Percentiles rank a stretch among this genome's conserved stretches.
These are phyloP conservation scores for Conomelus anceps DNA, from an alignment of 2,888 invertebrate genomes.

Conservation along the genomic window DNA sequence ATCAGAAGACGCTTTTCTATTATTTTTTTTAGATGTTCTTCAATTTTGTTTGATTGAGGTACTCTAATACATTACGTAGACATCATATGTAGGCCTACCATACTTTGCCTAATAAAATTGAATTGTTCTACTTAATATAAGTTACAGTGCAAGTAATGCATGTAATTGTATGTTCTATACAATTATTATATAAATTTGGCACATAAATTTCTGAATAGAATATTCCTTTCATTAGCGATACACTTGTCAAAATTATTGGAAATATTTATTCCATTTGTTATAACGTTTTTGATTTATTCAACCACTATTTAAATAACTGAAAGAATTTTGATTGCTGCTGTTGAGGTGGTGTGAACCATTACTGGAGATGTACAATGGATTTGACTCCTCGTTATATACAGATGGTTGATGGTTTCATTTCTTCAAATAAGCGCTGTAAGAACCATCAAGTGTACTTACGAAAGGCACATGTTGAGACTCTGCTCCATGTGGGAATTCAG, in stretches of 20 bases:
- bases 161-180: background rate
- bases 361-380: background rate
- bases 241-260: background rate
- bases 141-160: background rate
- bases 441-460: constrained; percentile 22
- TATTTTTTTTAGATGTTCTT: background rate
- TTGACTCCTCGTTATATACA: constrained; percentile 5
- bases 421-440: constrained; percentile 13
- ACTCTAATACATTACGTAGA: background rate
- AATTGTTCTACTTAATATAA: background rate
- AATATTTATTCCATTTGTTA: background rate
- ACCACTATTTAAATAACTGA: background rate
- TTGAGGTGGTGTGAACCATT: background rate
- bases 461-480: constrained; percentile 3
- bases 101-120: background rate
- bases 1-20: no score
- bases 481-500: constrained; percentile 50
- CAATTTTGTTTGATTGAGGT: background rate
- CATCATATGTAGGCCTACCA: background rate
- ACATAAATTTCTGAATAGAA: background rate
- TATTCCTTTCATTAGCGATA: background rate
- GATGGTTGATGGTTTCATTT: constrained; percentile 8
- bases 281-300: background rate
- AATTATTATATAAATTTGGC: background rate
- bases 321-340: background rate